Evolutionary conservation across 1,140 invertebrate species (phyloP).

Genomic region (Galleria mellonella): DNA sequence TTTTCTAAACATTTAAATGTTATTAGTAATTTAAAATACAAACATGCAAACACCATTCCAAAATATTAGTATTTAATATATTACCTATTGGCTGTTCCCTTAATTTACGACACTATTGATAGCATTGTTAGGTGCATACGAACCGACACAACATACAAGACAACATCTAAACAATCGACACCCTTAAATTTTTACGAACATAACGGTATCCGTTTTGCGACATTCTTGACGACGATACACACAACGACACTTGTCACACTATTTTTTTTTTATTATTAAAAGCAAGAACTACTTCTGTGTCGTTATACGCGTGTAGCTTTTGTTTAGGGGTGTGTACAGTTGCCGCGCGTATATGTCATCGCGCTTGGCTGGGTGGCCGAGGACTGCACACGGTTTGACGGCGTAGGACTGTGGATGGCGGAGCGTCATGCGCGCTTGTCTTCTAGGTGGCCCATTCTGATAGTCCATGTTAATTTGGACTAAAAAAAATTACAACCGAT

Average conservation of each 20-base stretch:
- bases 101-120: constrained; percentile 15
- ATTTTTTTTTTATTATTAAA: too few relatives aligned
- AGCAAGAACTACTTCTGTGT: neutral
- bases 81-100: constrained; percentile 8
- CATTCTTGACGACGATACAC: constrained; percentile 29
- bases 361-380: constrained; percentile 35
- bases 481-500: too few relatives aligned
- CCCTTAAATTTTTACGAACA: constrained; percentile 60
- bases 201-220: constrained; percentile 37
- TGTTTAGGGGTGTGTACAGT: neutral
- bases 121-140: constrained; percentile 17
- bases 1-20: too few relatives aligned
- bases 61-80: constrained; percentile 4
- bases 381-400: constrained; percentile 35
- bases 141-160: constrained; percentile 38
- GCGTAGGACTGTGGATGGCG: constrained; percentile 2
- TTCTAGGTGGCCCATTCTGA: constrained; percentile 29
- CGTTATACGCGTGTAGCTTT: constrained; percentile 23
- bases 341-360: constrained; percentile 32
- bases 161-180: constrained; percentile 51
- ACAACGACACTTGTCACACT: too few relatives aligned
- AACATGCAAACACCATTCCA: constrained; percentile 4
- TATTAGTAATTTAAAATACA: too few relatives aligned
- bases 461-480: constrained; percentile 59
- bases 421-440: constrained; percentile 42